Conservation (phyloP, 2,888 invertebrate species). For the Brachylomia viminalis region DNA sequence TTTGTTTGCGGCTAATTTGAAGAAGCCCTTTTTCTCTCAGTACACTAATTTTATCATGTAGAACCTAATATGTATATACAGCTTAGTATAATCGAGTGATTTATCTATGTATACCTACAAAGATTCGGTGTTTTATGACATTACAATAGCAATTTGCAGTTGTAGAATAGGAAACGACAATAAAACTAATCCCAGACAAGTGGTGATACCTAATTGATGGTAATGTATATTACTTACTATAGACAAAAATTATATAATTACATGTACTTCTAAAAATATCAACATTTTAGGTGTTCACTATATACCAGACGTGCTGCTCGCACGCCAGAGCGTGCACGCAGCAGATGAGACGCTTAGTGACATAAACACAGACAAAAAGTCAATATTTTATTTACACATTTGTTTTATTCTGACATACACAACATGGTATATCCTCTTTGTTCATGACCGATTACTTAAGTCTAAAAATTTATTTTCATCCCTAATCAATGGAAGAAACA, state of each 20-base stretch:
- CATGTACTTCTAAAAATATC: conserved; percentile 43
- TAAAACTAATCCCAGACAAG: conserved; percentile 66
- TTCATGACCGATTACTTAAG: conserved; percentile 89
- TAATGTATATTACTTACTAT: conserved; percentile 48
- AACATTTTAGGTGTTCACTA: conserved; percentile 40
- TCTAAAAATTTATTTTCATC: conserved; percentile 83
- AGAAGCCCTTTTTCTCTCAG: background rate
- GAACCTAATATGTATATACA: too few relatives aligned
- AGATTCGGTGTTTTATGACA: background rate
- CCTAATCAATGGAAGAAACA: conserved; percentile 88
- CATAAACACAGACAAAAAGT: conserved; percentile 83
- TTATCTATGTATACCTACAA: background rate
- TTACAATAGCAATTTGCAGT: background rate
- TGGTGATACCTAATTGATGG: conserved; percentile 54
- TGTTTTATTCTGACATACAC: conserved; percentile 88
- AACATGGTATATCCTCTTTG: conserved; percentile 87
- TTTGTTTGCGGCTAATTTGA: too few relatives aligned
- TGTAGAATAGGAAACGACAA: conserved; percentile 34
- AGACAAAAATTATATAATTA: conserved; percentile 31
- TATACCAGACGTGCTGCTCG: conserved; percentile 25
- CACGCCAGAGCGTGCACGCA: conserved; percentile 30
- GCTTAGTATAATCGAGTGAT: background rate
- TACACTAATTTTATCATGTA: background rate
- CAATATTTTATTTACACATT: conserved; percentile 89
- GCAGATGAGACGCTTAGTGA: conserved; percentile 53